These are phyloP conservation scores for Caenorhabditis latens DNA, from an alignment of 1,140 invertebrate species.

Conservation along the genomic window DNA sequence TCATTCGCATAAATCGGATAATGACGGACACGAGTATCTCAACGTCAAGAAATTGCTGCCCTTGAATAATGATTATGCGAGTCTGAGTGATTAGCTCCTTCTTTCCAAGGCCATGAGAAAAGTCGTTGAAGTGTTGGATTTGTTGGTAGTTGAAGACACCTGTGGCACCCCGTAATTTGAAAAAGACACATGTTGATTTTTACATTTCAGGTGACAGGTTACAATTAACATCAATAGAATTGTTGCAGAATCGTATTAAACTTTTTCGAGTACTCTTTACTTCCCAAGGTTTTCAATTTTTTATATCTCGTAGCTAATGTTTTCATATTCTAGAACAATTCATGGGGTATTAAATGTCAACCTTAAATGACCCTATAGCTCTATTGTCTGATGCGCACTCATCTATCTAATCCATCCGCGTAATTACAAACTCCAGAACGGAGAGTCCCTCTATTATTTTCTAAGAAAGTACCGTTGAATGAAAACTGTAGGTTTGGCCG, in stretches of 20 bases:
- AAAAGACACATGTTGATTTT: neutral
- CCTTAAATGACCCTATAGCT: neutral
- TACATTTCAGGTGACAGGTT: too few species aligned
- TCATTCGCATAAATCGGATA: slow-evolving; percentile 51
- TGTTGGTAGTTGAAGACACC: neutral
- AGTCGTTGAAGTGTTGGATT: neutral
- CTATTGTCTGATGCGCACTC: slow-evolving; percentile 36
- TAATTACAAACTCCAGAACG: slow-evolving; percentile 40
- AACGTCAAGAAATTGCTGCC: slow-evolving; percentile 24
- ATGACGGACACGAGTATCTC: neutral
- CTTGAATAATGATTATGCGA: slow-evolving; percentile 51
- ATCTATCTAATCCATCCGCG: slow-evolving; percentile 45
- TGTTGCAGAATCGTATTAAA: too few species aligned
- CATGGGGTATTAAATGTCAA: neutral
- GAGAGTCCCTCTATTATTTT: slow-evolving; percentile 3
- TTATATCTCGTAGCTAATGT: neutral
- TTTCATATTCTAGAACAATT: neutral
- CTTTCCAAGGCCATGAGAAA: slow-evolving; percentile 24
- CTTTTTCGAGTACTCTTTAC: too few species aligned
- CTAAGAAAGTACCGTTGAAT: neutral
- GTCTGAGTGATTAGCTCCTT: slow-evolving; percentile 36
- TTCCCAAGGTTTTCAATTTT: too few species aligned
- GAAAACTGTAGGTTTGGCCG: neutral
- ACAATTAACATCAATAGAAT: too few species aligned
- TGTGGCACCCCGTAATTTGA: neutral